These are phyloP conservation scores for Micrasema minimum DNA, from an alignment of 1,140 invertebrate species.

Conservation along the genomic window DNA sequence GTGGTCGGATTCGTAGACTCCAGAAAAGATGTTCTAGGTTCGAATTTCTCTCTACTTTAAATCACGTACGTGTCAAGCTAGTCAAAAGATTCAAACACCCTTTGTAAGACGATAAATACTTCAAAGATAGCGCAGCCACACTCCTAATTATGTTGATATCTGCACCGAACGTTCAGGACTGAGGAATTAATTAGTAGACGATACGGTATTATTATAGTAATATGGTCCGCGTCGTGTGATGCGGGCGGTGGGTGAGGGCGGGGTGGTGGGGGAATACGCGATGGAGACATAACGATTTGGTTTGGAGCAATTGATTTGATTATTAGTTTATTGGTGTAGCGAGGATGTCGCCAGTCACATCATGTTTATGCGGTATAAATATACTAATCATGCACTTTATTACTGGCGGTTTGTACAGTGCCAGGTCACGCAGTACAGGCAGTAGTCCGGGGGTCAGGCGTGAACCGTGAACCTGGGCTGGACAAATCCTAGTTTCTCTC, in stretches of 20 bases:
- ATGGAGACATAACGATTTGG: constrained; percentile 53
- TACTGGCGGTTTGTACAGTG: background rate
- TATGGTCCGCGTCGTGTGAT: constrained; percentile 28
- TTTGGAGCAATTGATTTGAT: constrained; percentile 49
- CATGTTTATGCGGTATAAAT: constrained; percentile 45
- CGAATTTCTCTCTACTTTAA: no score
- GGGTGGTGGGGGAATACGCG: constrained; percentile 20
- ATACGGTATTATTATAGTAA: constrained; percentile 1
- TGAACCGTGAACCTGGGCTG: no score
- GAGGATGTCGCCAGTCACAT: constrained; percentile 35
- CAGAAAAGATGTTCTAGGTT: no score
- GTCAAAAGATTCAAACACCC: no score
- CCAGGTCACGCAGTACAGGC: background rate
- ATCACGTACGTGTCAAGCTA: no score
- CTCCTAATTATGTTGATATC: background rate
- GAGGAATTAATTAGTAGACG: constrained; percentile 16
- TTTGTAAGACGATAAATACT: no score
- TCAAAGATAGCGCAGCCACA: no score
- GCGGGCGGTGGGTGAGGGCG: constrained; percentile 36
- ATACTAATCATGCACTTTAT: constrained; percentile 34
- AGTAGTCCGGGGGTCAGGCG: no score
- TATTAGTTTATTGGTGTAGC: constrained; percentile 46
- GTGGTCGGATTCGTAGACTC: no score
- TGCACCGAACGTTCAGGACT: background rate
- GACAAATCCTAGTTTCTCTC: no score